These are phyloP conservation scores for Aphidius colemani DNA, from an alignment of 2,888 invertebrate genomes.

Conservation along the genomic window DNA sequence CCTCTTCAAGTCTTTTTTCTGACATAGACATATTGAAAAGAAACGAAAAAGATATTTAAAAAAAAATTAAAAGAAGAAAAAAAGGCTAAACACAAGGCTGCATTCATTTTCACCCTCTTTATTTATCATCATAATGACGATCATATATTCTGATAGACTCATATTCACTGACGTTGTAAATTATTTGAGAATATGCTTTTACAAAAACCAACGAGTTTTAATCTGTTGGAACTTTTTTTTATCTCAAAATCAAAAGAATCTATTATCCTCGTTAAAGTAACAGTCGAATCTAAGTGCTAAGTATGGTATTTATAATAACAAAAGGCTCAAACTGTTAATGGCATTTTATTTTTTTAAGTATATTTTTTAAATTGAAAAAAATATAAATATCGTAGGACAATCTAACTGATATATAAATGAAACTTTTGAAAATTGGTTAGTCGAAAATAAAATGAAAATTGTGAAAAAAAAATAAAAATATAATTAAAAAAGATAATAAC, in stretches of 20 bases:
- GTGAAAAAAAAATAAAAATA: conserved; percentile 1
- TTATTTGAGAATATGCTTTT: conserved; percentile 15
- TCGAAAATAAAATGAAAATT: background rate
- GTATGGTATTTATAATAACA: no score
- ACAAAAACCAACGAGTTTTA: conserved; percentile 10
- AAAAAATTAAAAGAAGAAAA: background rate
- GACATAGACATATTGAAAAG: conserved; percentile 16
- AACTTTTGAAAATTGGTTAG: no score
- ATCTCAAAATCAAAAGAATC: conserved; percentile 26
- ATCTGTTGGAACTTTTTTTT: conserved; percentile 23
- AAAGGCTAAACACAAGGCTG: background rate
- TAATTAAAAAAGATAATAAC: background rate
- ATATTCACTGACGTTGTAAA: conserved; percentile 25
- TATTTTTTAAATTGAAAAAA: no score
- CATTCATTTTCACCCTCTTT: background rate
- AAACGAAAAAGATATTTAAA: background rate
- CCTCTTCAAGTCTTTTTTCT: conserved; percentile 23
- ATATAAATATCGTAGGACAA: no score
- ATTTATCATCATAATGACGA: background rate
- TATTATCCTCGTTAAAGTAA: background rate
- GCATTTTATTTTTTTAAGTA: no score
- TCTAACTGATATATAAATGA: no score
- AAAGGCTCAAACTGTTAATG: no score
- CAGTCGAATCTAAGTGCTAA: no score
- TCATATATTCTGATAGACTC: background rate